Base-by-base conservation (phyloP, 2,113 vertebrate species). In the Cariama cristata region DNA sequence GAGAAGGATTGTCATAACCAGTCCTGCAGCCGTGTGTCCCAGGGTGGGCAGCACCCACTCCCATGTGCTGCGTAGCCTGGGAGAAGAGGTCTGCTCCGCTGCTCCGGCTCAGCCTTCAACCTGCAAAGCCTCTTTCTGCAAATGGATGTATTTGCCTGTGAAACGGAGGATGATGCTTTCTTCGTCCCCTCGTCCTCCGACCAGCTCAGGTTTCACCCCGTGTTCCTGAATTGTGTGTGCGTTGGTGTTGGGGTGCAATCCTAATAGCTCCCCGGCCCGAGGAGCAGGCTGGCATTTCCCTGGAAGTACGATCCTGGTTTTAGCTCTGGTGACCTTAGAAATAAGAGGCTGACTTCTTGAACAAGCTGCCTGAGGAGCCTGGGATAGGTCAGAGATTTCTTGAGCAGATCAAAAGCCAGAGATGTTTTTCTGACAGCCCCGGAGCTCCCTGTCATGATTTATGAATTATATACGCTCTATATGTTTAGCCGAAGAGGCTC, bases 311-410 rank as follows among this genome's bases (percentile, higher is more conserved):
- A 20, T 67, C 24, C 47, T 81, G 53, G 28, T 69, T 96, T 91
- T 82, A 79, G 50, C 38, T 67, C 80, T 79, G 59, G 45, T 58
- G 81, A 85, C 81, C 81, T 89, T 53, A 87, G 91, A 89, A 96
- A 88, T 69, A 63, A 82, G 81, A 90, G 50, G 42, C 58, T 2
- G 28, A 33, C 45, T 73, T 91, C 63, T 74, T 88, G 71, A 93
- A 79, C 3, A 6, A 83, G 38, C 91, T 93, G 86, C 74, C 62
- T 71, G 81, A 95, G 71, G 91, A 95, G 95, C 96, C 95, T 97
- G 97, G 93, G 89, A 97, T 97, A 97, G 96, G 94, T 96, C 97
- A 96, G 81, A 79, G 87, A 91, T 91, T 94, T 93, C 84, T 93
- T 55, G 86, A 53, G 74, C 69, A 94, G 91, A 97, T 97, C 93